Percentiles rank a stretch among this genome's conserved stretches.
Evolutionary conservation across 2,888 invertebrate species (phyloP).

Genomic region (Baronia brevicornis): DNA sequence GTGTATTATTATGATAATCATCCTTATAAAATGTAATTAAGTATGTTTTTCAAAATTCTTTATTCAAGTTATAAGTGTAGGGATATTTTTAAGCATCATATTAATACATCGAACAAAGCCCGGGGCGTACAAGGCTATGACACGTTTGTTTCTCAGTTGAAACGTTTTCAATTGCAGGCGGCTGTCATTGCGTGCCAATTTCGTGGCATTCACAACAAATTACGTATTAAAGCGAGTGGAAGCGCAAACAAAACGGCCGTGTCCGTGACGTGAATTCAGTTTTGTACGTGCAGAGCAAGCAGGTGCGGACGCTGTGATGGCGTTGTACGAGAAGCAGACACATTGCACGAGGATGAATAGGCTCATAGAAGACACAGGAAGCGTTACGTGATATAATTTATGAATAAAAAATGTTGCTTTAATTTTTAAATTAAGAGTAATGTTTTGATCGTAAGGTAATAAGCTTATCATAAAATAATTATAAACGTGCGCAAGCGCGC

Average conservation of each 20-base stretch:
- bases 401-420: too few species aligned
- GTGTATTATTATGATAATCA: too few species aligned
- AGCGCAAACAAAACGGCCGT: constrained; percentile 69
- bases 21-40: too few species aligned
- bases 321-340: constrained; percentile 1
- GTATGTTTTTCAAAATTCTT: too few species aligned
- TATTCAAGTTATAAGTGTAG: too few species aligned
- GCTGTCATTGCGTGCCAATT: constrained; percentile 63
- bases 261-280: constrained; percentile 70
- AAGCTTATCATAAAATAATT: too few species aligned
- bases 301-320: constrained; percentile 27
- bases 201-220: constrained; percentile 71
- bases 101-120: too few species aligned
- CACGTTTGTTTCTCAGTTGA: constrained; percentile 45
- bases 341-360: background rate
- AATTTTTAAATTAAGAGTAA: too few species aligned
- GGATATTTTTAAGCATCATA: too few species aligned
- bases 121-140: constrained; percentile 6
- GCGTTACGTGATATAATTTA: constrained; percentile 1
- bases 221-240: constrained; percentile 72
- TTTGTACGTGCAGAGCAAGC: constrained; percentile 34
- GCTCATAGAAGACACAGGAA: too few species aligned
- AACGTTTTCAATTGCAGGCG: constrained; percentile 62
- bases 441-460: too few species aligned
- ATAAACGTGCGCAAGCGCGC: too few species aligned